Evolutionary conservation across 2,888 invertebrate genomes (phyloP).

Genomic region (Seira ritae): DNA sequence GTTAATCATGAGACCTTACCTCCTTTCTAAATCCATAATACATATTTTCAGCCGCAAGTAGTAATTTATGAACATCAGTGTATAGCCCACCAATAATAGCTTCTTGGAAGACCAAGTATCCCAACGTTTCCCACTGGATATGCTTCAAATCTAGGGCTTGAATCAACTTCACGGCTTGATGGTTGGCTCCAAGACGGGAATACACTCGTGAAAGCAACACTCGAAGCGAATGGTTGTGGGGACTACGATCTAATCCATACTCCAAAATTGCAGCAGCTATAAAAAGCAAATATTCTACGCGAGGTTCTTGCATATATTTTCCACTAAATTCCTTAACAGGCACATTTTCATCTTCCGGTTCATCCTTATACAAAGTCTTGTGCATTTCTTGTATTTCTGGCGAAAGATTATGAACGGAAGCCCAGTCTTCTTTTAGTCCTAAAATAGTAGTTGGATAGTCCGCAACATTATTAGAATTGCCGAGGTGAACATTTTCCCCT

Average conservation of each 20-base stretch:
- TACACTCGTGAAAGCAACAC: slow-evolving; percentile 89
- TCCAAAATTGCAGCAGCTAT: slow-evolving; percentile 78
- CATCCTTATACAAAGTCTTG: neutral
- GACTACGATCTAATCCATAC: slow-evolving; percentile 84
- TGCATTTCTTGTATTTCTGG: neutral
- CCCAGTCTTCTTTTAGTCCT: neutral
- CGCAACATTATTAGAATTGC: neutral
- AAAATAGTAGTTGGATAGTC: neutral
- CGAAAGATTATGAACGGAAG: neutral
- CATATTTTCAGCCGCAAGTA: slow-evolving; percentile 88
- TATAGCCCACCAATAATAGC: slow-evolving; percentile 85
- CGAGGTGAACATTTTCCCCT: too few relatives aligned
- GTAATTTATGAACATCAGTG: slow-evolving; percentile 82
- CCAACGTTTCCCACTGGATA: slow-evolving; percentile 93
- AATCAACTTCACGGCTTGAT: slow-evolving; percentile 85
- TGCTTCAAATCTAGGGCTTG: slow-evolving; percentile 92
- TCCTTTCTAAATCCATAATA: slow-evolving; percentile 93
- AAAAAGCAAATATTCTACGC: slow-evolving; percentile 74
- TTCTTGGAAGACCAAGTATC: slow-evolving; percentile 83
- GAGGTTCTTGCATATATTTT: too few relatives aligned
- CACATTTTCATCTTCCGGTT: neutral
- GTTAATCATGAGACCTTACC: too few relatives aligned
- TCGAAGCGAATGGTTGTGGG: slow-evolving; percentile 93
- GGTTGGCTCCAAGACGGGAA: slow-evolving; percentile 81
- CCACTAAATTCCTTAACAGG: neutral